Percentiles rank a stretch among this genome's conserved stretches.
Conservation (phyloP, 2,888 invertebrate genomes). For the Drosophila glabriapex region DNA sequence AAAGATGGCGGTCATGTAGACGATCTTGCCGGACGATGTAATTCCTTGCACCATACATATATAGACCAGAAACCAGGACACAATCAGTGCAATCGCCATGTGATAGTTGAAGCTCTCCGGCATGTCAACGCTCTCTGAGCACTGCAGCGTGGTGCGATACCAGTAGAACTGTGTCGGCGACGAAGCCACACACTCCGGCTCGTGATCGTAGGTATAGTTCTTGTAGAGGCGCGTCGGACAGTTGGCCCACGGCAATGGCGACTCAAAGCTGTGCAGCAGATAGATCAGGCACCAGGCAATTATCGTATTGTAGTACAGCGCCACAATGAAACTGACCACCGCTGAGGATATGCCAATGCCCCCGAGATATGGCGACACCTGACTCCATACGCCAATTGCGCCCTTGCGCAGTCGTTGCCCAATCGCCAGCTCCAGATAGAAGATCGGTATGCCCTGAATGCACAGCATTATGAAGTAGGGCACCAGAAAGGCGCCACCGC, state of each 20-base stretch:
- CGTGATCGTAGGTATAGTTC: constrained; percentile 92
- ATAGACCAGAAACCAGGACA: constrained; percentile 97
- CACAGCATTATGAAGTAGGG: constrained; percentile 98
- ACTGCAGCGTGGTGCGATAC: constrained; percentile 96
- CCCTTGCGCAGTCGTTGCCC: constrained; percentile 97
- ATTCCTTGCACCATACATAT: constrained; percentile 99
- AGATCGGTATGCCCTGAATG: constrained; percentile 97
- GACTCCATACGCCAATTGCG: constrained; percentile 98
- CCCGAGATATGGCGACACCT: constrained; percentile 92
- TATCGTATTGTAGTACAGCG: constrained; percentile 98
- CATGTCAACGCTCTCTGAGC: constrained; percentile 94
- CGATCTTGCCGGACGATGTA: constrained; percentile 98
- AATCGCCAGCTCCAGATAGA: constrained; percentile 97
- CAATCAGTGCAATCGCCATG: constrained; percentile 93
- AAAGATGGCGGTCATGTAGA: constrained; percentile 98
- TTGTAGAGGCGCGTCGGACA: constrained; percentile 94
- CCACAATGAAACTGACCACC: constrained; percentile 98
- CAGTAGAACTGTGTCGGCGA: constrained; percentile 98
- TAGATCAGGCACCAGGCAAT: constrained; percentile 99
- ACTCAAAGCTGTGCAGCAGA: constrained; percentile 96
- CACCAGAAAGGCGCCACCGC: constrained; percentile 98
- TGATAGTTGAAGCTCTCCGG: constrained; percentile 96
- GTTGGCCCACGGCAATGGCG: constrained; percentile 95
- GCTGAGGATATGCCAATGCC: constrained; percentile 97
- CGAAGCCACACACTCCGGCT: constrained; percentile 93